Evolutionary conservation across 2,888 invertebrate species (phyloP).

Genomic region (Sesia bembeciformis): DNA sequence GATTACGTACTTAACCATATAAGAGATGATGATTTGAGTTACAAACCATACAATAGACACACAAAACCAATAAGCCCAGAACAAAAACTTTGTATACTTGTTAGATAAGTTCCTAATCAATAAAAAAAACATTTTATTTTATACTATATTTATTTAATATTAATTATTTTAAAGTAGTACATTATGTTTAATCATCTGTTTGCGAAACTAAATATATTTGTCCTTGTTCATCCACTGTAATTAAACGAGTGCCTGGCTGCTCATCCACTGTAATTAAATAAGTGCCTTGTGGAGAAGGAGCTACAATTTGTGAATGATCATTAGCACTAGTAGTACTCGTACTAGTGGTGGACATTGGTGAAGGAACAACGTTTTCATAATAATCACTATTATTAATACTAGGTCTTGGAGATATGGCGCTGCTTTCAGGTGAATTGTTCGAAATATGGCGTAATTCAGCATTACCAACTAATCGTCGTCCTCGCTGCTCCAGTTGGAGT

Average conservation of each 20-base stretch:
- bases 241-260: too few species aligned
- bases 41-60: too few species aligned
- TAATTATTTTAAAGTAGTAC: neutral
- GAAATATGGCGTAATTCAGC: constrained; percentile 13
- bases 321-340: too few species aligned
- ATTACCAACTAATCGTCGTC: constrained; percentile 17
- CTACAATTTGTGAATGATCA: neutral
- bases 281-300: neutral
- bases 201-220: neutral
- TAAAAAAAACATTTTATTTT: neutral
- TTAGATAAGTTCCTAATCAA: too few species aligned
- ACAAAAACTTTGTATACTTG: too few species aligned
- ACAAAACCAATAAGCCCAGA: too few species aligned
- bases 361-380: constrained; percentile 2
- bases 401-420: neutral
- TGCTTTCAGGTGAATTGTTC: constrained; percentile 2
- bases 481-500: constrained; percentile 18
- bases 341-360: constrained; percentile 3
- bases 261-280: too few species aligned
- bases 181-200: neutral
- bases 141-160: neutral
- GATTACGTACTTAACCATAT: too few species aligned
- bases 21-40: too few species aligned
- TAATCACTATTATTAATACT: constrained; percentile 1
- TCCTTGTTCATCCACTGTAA: neutral